Evolutionary conservation across 2,113 vertebrate genomes (phyloP).

Genomic region (Atherinomorus stipes): DNA sequence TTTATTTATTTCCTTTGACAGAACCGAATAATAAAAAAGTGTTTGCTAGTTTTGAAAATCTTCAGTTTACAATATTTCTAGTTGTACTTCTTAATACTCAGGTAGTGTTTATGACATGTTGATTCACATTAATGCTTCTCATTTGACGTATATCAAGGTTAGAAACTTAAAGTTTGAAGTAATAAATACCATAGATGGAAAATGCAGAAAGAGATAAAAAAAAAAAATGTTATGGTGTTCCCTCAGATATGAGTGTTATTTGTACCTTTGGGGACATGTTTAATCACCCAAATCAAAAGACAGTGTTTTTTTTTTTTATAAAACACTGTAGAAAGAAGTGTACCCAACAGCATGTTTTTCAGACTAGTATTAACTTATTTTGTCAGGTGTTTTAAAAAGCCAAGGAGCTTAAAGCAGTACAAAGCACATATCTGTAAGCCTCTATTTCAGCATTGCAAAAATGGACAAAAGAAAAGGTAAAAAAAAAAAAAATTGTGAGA

Average conservation of each 20-base stretch:
- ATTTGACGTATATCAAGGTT: background rate
- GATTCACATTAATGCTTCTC: slow-evolving; percentile 15
- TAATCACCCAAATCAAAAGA: background rate
- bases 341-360: background rate
- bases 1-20: slow-evolving; percentile 46
- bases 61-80: slow-evolving; percentile 59
- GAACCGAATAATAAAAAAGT: slow-evolving; percentile 7
- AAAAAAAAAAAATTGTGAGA: too few relatives aligned
- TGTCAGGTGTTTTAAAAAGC: too few relatives aligned
- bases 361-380: background rate
- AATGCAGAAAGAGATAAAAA: background rate
- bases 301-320: too few relatives aligned
- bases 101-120: slow-evolving; percentile 34
- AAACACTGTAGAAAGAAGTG: background rate
- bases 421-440: background rate
- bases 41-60: slow-evolving; percentile 22
- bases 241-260: background rate
- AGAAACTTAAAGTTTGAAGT: slow-evolving; percentile 2
- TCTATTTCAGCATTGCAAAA: background rate
- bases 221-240: background rate
- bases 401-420: background rate
- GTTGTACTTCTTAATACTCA: slow-evolving; percentile 49
- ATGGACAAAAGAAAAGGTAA: too few relatives aligned
- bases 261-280: background rate
- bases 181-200: background rate